Conservation (phyloP, 2,797 vertebrate species). For the Harpagifer antarcticus region DNA sequence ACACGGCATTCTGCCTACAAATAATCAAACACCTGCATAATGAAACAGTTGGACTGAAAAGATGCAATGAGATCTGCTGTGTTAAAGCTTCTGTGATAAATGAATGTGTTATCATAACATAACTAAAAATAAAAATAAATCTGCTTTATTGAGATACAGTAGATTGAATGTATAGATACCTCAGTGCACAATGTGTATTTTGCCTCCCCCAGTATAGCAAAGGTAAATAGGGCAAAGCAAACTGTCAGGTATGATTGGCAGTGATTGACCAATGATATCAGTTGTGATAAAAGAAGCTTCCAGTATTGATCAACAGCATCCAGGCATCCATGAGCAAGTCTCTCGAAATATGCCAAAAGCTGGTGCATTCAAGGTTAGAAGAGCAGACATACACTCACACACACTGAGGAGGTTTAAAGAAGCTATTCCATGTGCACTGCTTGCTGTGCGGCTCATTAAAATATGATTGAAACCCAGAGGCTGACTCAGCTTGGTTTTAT, state of each 20-base stretch:
- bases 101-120: no score
- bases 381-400: not conserved
- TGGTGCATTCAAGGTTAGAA: slow-evolving; percentile 61
- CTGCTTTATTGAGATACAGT: no score
- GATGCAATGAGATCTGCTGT: no score
- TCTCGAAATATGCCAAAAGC: slow-evolving; percentile 49
- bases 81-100: no score
- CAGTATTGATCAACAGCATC: slow-evolving; percentile 70
- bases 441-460: slow-evolving; percentile 63
- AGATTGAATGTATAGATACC: no score
- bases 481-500: slow-evolving; percentile 75
- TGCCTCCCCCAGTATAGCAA: no score
- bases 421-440: slow-evolving; percentile 52
- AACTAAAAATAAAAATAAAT: no score
- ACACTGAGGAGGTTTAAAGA: slow-evolving; percentile 48
- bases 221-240: no score
- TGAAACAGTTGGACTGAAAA: no score
- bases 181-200: no score
- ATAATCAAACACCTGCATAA: no score
- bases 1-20: not conserved
- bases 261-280: slow-evolving; percentile 50
- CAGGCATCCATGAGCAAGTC: slow-evolving; percentile 65
- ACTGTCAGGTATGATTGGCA: slow-evolving; percentile 13
- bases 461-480: slow-evolving; percentile 38
- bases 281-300: slow-evolving; percentile 57